Evolutionary conservation across 2,888 invertebrate species (phyloP).

Genomic region (Arge pagana): DNA sequence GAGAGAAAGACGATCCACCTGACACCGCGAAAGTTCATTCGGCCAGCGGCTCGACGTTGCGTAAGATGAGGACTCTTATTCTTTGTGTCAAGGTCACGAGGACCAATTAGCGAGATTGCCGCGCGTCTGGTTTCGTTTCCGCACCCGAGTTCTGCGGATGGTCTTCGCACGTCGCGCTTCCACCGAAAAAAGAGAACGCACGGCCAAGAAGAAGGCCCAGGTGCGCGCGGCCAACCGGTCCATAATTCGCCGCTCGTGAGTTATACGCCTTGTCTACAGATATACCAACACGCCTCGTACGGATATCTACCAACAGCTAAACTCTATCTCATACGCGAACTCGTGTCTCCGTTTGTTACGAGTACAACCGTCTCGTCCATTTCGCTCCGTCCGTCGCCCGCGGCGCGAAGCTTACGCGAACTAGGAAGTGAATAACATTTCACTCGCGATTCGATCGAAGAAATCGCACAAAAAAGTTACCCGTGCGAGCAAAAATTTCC

Average conservation of each 20-base stretch:
- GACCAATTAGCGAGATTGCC: slow-evolving; percentile 5
- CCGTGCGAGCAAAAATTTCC: too few species aligned
- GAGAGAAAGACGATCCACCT: background rate
- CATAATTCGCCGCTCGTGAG: slow-evolving; percentile 40
- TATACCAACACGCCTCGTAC: too few species aligned
- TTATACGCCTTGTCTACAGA: slow-evolving; percentile 19
- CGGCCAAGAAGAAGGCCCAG: slow-evolving; percentile 7
- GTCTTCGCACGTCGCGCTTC: background rate
- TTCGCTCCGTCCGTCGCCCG: background rate
- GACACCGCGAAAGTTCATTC: too few species aligned
- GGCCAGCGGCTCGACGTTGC: background rate
- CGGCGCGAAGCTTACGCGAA: slow-evolving; percentile 7
- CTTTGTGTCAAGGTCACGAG: slow-evolving; percentile 13
- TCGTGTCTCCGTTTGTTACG: too few species aligned
- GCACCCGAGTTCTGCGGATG: too few species aligned
- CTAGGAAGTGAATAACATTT: too few species aligned
- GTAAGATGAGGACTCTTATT: background rate
- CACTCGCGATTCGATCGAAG: too few species aligned
- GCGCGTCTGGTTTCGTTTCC: background rate
- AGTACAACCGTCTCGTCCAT: slow-evolving; percentile 4
- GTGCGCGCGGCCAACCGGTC: slow-evolving; percentile 29
- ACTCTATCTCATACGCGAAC: too few species aligned
- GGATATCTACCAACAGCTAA: slow-evolving; percentile 13
- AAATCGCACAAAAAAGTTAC: too few species aligned
- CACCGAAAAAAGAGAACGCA: slow-evolving; percentile 3